A percentile compares a stretch with the other conserved stretches of the same genome.
Evolutionary conservation across 2,888 invertebrate genomes (phyloP).

Genomic region (Kryphioiulus occultus): DNA sequence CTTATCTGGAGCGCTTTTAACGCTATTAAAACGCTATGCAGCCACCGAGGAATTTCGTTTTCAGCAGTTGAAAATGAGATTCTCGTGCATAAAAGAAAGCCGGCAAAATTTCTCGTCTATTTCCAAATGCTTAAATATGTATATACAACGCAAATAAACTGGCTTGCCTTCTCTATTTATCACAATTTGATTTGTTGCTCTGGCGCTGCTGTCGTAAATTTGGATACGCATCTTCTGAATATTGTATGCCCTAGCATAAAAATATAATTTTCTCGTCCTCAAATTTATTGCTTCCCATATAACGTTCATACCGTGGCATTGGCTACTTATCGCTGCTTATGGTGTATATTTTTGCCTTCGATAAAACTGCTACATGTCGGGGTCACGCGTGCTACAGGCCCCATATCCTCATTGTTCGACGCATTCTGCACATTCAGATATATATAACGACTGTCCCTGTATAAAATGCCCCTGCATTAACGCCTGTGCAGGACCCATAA

Average conservation of each 20-base stretch:
- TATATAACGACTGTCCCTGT: neutral
- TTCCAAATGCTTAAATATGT: constrained; percentile 1
- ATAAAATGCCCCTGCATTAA: neutral
- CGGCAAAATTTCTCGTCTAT: neutral
- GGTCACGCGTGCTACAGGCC: neutral
- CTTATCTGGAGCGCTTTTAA: neutral
- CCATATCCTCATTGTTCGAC: neutral
- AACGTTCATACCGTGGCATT: neutral
- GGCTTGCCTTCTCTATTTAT: neutral
- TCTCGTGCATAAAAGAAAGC: neutral
- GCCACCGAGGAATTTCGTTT: neutral
- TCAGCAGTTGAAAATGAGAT: neutral
- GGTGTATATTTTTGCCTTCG: neutral
- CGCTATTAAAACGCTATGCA: constrained; percentile 12
- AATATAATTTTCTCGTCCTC: constrained; percentile 16
- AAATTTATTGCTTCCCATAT: constrained; percentile 6
- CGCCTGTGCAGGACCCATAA: neutral
- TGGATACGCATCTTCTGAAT: neutral
- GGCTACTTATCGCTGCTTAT: neutral
- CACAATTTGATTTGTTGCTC: constrained; percentile 1
- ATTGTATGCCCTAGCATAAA: constrained; percentile 1
- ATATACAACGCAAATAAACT: neutral
- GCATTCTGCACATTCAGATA: neutral
- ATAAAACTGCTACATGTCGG: neutral
- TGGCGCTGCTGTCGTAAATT: neutral